Evolutionary conservation across 2,113 vertebrate genomes (phyloP).

Genomic region (Neodon shergylaensis): DNA sequence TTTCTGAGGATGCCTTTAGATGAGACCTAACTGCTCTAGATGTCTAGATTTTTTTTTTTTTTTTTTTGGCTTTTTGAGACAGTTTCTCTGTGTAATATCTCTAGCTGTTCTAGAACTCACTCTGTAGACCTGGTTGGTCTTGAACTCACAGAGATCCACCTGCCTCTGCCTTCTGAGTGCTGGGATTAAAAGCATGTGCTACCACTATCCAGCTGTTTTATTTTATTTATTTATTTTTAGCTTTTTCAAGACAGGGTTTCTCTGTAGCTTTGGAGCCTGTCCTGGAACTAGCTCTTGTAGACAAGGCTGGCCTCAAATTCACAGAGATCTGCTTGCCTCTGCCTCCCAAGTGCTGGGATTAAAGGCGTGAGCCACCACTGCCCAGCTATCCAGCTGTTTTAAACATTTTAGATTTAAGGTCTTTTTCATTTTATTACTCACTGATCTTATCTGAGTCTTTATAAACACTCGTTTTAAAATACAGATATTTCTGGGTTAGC

Average conservation of each 20-base stretch:
- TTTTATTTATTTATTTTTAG: too few relatives aligned
- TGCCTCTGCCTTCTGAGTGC: neutral
- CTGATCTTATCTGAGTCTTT: neutral
- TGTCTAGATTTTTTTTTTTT: neutral
- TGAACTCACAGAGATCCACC: neutral
- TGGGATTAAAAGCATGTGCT: neutral
- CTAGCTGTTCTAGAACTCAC: neutral
- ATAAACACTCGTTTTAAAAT: constrained; percentile 39
- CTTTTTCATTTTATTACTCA: constrained; percentile 21
- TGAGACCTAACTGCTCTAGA: constrained; percentile 29
- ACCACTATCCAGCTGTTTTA: neutral
- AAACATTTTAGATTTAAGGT: neutral
- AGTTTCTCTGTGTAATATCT: neutral
- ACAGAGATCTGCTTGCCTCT: too few relatives aligned
- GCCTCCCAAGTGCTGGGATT: neutral
- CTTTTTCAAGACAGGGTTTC: too few relatives aligned
- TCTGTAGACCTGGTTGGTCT: neutral
- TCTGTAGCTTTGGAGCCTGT: neutral
- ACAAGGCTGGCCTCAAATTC: too few relatives aligned
- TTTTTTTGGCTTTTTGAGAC: neutral
- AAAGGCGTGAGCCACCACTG: neutral
- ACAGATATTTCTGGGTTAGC: constrained; percentile 21
- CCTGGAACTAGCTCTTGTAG: neutral
- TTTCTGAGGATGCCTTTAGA: constrained; percentile 36
- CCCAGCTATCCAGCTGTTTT: neutral